phyloP scores from a whole-genome alignment of 92 coral and sea anemone genomes.

The Pocillopora meandrina region DNA sequence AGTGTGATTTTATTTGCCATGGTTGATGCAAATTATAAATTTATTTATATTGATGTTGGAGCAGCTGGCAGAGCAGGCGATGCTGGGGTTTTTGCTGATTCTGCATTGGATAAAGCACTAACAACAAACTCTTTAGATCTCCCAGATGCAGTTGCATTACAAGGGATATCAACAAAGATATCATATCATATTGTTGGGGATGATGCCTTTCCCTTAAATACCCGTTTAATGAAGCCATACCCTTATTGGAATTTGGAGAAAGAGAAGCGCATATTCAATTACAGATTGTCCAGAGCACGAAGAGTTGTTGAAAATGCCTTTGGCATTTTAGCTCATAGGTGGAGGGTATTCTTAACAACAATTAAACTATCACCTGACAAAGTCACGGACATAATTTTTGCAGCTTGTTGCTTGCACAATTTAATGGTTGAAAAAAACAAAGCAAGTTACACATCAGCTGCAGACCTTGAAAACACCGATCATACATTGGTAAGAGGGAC shows the following conservation, averaged over 20 bases:
- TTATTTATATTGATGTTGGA: constrained; percentile 60
- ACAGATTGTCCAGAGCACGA: constrained; percentile 52
- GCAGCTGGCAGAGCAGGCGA: constrained; percentile 69
- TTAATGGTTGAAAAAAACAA: not conserved
- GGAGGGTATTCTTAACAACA: constrained; percentile 48
- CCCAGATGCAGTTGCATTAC: not conserved
- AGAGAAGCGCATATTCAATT: constrained; percentile 47
- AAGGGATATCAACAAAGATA: not conserved
- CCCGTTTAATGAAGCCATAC: constrained; percentile 37
- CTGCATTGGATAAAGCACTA: constrained; percentile 34
- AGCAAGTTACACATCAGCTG: not conserved
- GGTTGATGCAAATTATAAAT: constrained; percentile 61
- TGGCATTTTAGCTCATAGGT: constrained; percentile 53
- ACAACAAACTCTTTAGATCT: not conserved
- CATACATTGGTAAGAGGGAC: not conserved
- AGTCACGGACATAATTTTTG: constrained; percentile 31
- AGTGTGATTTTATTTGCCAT: not conserved
- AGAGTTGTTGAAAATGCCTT: constrained; percentile 57
- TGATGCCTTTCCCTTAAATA: constrained; percentile 42
- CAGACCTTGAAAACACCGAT: not conserved
- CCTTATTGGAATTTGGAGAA: constrained; percentile 42
- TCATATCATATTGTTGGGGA: constrained; percentile 22
- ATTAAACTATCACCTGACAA: constrained; percentile 22
- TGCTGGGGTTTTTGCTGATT: constrained; percentile 58
- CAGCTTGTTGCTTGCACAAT: constrained; percentile 53